Evolutionary conservation across 2,113 vertebrate genomes (phyloP).

Genomic region (Mola mola): DNA sequence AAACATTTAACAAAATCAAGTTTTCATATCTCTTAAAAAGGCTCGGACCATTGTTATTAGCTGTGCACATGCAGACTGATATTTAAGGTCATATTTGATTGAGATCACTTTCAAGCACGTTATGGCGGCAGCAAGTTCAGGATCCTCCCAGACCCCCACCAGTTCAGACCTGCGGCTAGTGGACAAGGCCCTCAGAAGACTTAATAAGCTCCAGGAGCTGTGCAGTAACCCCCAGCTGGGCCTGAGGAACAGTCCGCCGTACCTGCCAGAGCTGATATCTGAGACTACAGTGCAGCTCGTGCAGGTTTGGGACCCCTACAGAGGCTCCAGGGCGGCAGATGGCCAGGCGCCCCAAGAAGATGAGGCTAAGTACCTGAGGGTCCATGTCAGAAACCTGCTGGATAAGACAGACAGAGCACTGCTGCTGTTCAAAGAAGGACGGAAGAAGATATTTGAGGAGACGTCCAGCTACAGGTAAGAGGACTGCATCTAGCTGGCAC

Average conservation of each 20-base stretch:
- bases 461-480: slow-evolving; percentile 82
- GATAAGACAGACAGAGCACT: slow-evolving; percentile 81
- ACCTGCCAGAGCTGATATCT: slow-evolving; percentile 81
- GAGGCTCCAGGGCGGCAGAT: neutral
- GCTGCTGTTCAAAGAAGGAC: slow-evolving; percentile 79
- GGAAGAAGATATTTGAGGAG: slow-evolving; percentile 83
- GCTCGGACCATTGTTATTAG: neutral
- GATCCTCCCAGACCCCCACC: slow-evolving; percentile 17
- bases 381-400: slow-evolving; percentile 83
- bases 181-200: slow-evolving; percentile 73
- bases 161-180: slow-evolving; percentile 60
- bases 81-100: slow-evolving; percentile 11
- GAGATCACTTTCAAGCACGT: slow-evolving; percentile 20
- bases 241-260: slow-evolving; percentile 83
- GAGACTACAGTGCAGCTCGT: slow-evolving; percentile 64
- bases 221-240: slow-evolving; percentile 68
- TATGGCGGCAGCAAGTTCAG: slow-evolving; percentile 67
- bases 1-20: slow-evolving; percentile 7
- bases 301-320: slow-evolving; percentile 77
- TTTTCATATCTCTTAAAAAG: slow-evolving; percentile 9
- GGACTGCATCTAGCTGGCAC: no score
- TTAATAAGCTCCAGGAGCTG: slow-evolving; percentile 75
- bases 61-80: slow-evolving; percentile 10
- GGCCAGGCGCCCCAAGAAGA: slow-evolving; percentile 40
- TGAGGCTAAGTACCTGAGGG: slow-evolving; percentile 74